Conservation (phyloP, 1,140 invertebrate species). For the Drosophila quadrilineata region DNA sequence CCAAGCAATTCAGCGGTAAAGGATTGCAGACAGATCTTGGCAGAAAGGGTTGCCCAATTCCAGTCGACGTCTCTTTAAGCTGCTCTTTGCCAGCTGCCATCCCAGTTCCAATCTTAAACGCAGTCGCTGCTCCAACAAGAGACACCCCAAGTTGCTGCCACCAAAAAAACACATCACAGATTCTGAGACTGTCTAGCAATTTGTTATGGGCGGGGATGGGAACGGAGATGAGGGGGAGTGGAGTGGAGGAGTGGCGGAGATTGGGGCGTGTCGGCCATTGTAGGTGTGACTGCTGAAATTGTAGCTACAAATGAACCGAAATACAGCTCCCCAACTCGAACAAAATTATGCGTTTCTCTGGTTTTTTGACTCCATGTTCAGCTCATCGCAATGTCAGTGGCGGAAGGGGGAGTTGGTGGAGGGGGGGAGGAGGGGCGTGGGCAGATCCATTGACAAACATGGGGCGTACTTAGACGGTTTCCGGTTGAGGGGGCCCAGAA, state of each 20-base stretch:
- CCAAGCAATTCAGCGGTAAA: constrained; percentile 50
- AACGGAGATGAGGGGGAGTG: not conserved
- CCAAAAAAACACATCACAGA: not conserved
- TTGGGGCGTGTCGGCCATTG: constrained; percentile 8
- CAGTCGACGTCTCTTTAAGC: constrained; percentile 25
- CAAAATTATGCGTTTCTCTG: constrained; percentile 26
- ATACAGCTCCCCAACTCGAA: constrained; percentile 10
- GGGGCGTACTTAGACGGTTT: constrained; percentile 31
- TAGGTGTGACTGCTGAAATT: constrained; percentile 67
- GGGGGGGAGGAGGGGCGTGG: constrained; percentile 10
- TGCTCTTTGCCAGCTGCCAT: no score
- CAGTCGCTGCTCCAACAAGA: not conserved
- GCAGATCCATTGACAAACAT: constrained; percentile 33
- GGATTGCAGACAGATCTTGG: constrained; percentile 41
- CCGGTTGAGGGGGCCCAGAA: constrained; percentile 7
- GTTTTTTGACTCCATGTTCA: not conserved
- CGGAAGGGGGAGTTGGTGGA: no score
- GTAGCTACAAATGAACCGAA: constrained; percentile 72
- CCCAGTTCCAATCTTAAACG: constrained; percentile 1
- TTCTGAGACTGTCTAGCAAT: constrained; percentile 36
- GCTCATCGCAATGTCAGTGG: not conserved
- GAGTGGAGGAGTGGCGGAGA: no score
- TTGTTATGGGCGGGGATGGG: constrained; percentile 50
- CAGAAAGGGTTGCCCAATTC: constrained; percentile 2
- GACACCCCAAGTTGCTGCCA: no score